These are phyloP conservation scores for Anthoptus insignis DNA, from an alignment of 2,888 invertebrate species.

Conservation along the genomic window DNA sequence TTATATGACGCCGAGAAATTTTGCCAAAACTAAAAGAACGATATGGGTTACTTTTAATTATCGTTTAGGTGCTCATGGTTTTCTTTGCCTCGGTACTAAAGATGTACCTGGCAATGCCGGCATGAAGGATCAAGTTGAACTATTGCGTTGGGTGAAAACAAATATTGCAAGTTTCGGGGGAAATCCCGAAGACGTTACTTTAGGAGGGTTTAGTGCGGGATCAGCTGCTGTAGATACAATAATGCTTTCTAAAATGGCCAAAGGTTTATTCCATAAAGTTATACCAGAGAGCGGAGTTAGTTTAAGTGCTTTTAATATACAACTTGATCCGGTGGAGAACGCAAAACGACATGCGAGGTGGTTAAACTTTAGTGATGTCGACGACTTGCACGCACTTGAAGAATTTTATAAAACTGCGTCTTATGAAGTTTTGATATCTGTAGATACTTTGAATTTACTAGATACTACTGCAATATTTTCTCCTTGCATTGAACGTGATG, in stretches of 20 bases:
- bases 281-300: slow-evolving; percentile 54
- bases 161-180: slow-evolving; percentile 68
- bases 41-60: slow-evolving; percentile 65
- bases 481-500: slow-evolving; percentile 52
- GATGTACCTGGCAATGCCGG: slow-evolving; percentile 69
- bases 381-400: slow-evolving; percentile 58
- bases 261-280: slow-evolving; percentile 62
- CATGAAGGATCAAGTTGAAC: slow-evolving; percentile 67
- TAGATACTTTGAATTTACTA: slow-evolving; percentile 34
- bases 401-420: slow-evolving; percentile 60
- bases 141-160: slow-evolving; percentile 54
- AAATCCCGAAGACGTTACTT: slow-evolving; percentile 66
- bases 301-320: slow-evolving; percentile 56
- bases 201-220: slow-evolving; percentile 65
- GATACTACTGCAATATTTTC: slow-evolving; percentile 49
- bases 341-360: slow-evolving; percentile 58
- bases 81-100: slow-evolving; percentile 64
- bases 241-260: slow-evolving; percentile 58
- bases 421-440: slow-evolving; percentile 51
- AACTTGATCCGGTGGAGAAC: slow-evolving; percentile 61
- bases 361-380: slow-evolving; percentile 54
- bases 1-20: slow-evolving; percentile 46
- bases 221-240: slow-evolving; percentile 61
- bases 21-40: slow-evolving; percentile 55
- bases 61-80: slow-evolving; percentile 61